Conservation (phyloP, 2,113 vertebrate genomes). For the Lepisosteus osseus region DNA sequence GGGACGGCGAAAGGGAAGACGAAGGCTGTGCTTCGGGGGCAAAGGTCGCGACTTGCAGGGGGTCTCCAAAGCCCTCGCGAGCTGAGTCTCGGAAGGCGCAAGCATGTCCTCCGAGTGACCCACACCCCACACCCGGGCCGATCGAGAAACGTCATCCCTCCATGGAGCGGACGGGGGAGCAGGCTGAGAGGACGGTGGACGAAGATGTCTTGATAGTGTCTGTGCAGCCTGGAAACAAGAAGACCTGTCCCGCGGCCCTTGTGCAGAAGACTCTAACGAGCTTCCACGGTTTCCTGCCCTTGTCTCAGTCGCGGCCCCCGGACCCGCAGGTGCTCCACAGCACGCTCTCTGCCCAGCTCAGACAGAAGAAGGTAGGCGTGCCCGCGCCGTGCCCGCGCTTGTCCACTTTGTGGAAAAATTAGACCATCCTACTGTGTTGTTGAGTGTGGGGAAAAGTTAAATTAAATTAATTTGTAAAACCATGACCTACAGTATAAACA, state of each 20-base stretch:
- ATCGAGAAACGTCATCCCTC: neutral
- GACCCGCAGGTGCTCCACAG: constrained; percentile 48
- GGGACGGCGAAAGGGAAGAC: neutral
- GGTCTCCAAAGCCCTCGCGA: neutral
- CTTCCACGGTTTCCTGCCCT: constrained; percentile 52
- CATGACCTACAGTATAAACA: too few species aligned
- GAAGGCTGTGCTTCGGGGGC: neutral
- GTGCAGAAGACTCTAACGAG: constrained; percentile 55
- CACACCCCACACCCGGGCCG: too few species aligned
- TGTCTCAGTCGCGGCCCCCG: constrained; percentile 6
- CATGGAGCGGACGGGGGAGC: neutral
- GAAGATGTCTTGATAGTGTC: constrained; percentile 49
- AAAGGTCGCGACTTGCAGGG: neutral
- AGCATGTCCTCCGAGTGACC: neutral
- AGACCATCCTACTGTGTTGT: too few species aligned
- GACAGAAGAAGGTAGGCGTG: constrained; percentile 79
- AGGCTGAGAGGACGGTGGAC: neutral
- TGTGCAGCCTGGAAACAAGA: constrained; percentile 45
- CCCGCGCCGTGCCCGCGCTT: neutral
- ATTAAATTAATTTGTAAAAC: too few species aligned
- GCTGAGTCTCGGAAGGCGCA: neutral
- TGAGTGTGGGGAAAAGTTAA: too few species aligned
- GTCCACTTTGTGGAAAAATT: neutral
- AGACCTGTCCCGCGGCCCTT: constrained; percentile 27
- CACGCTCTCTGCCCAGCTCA: constrained; percentile 71